Percentiles rank a stretch among this genome's conserved stretches.
These are phyloP conservation scores for Bicyclus anynana DNA, from an alignment of 1,140 invertebrate species.

Conservation along the genomic window DNA sequence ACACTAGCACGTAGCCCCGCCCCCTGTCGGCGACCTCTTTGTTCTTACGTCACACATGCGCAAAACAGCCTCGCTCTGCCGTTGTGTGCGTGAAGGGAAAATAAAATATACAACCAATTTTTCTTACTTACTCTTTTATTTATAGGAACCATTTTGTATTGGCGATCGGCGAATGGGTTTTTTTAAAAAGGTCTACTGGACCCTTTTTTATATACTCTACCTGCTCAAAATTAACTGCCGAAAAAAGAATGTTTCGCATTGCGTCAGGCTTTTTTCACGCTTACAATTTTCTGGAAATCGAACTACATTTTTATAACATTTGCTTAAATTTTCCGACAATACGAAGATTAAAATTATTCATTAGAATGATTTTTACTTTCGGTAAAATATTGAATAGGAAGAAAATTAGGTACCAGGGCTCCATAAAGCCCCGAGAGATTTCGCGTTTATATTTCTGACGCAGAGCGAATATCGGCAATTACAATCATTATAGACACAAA, in stretches of 20 bases:
- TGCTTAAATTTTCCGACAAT: no score
- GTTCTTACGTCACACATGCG: slow-evolving; percentile 61
- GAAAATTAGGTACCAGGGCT: slow-evolving; percentile 15
- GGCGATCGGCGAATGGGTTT: slow-evolving; percentile 37
- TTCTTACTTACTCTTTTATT: slow-evolving; percentile 63
- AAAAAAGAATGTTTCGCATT: neutral
- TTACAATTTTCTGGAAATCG: no score
- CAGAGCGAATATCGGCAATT: slow-evolving; percentile 58
- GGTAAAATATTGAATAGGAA: slow-evolving; percentile 8
- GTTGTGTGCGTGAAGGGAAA: slow-evolving; percentile 42
- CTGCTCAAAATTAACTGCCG: neutral
- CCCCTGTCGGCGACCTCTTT: slow-evolving; percentile 42
- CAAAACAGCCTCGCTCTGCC: slow-evolving; percentile 23
- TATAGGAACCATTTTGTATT: slow-evolving; percentile 41
- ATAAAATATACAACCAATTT: slow-evolving; percentile 54
- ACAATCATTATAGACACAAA: slow-evolving; percentile 62
- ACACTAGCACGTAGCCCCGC: slow-evolving; percentile 43
- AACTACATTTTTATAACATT: no score
- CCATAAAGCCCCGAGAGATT: slow-evolving; percentile 22
- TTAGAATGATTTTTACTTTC: no score
- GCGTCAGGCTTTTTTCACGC: no score
- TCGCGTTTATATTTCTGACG: slow-evolving; percentile 33
- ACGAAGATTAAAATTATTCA: no score
- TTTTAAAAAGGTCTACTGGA: slow-evolving; percentile 14
- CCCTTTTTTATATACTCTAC: slow-evolving; percentile 21